These are phyloP conservation scores for Rhysida immarginata DNA, from an alignment of 1,140 invertebrate genomes.

Conservation along the genomic window DNA sequence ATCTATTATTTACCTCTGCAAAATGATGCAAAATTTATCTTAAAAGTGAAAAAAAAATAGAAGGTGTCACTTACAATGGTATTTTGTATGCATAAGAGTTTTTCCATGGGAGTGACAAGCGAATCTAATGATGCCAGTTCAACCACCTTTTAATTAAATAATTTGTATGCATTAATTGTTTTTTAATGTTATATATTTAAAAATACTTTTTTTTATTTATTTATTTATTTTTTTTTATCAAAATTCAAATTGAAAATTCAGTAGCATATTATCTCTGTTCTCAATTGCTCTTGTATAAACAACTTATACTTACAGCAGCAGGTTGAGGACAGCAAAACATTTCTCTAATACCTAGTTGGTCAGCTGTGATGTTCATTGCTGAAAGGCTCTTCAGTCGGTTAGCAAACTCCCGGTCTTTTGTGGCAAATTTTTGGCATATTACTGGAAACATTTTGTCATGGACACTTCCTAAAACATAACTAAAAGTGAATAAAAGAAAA, in stretches of 20 bases:
- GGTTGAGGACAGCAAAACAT: slow-evolving; percentile 15
- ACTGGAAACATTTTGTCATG: slow-evolving; percentile 17
- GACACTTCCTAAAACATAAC: slow-evolving; percentile 13
- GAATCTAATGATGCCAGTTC: slow-evolving; percentile 16
- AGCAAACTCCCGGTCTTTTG: slow-evolving; percentile 11
- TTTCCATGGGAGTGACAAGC: slow-evolving; percentile 10
- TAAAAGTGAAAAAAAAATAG: no score
- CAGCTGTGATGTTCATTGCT: slow-evolving; percentile 10
- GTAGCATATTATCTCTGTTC: no score
- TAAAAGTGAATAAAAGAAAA: slow-evolving; percentile 12
- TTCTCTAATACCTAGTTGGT: slow-evolving; percentile 14
- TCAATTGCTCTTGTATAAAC: no score
- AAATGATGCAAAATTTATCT: no score
- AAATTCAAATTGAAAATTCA: slow-evolving; percentile 1
- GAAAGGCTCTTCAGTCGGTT: slow-evolving; percentile 8
- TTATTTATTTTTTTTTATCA: no score
- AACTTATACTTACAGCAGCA: slow-evolving; percentile 14
- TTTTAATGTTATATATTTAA: no score
- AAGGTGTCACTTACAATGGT: slow-evolving; percentile 17
- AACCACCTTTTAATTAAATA: slow-evolving; percentile 12
- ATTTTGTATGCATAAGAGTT: slow-evolving; percentile 12
- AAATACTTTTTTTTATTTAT: no score
- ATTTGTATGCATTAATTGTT: no score
- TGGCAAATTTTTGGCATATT: slow-evolving; percentile 9
- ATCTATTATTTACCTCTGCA: no score